Evolutionary conservation across 2,888 invertebrate species (phyloP).

Genomic region (Mythimna ferrago): DNA sequence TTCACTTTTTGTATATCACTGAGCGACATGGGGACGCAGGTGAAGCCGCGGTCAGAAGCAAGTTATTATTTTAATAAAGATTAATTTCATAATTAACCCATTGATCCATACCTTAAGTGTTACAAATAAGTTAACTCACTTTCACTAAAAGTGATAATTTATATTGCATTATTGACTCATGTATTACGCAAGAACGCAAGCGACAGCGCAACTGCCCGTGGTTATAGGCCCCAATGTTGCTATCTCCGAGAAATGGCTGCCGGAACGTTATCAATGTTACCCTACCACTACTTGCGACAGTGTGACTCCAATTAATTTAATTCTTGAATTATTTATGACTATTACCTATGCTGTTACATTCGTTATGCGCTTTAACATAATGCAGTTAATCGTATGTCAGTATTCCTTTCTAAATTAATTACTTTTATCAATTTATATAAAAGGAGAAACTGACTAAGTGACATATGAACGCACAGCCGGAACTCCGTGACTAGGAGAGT

Average conservation of each 20-base stretch:
- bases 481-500: too few species aligned
- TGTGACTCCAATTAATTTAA: conserved; percentile 10
- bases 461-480: too few species aligned
- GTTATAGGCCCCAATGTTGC: conserved; percentile 10
- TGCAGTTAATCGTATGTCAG: neutral
- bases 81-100: conserved; percentile 24
- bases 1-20: too few species aligned
- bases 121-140: conserved; percentile 46
- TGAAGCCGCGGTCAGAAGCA: too few species aligned
- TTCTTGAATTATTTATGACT: conserved; percentile 2
- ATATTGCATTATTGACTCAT: conserved; percentile 57
- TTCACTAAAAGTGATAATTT: conserved; percentile 45
- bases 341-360: conserved; percentile 7
- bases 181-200: conserved; percentile 41
- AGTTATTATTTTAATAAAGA: neutral
- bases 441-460: too few species aligned
- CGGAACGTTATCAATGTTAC: conserved; percentile 32
- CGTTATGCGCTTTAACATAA: neutral
- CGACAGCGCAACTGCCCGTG: conserved; percentile 22
- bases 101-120: conserved; percentile 18
- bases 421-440: too few species aligned
- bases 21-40: too few species aligned
- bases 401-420: neutral
- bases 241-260: conserved; percentile 21
- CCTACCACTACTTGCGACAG: conserved; percentile 21